These are phyloP conservation scores for Sebastolobus altivelis DNA, from an alignment of 2,797 vertebrate genomes.

Conservation along the genomic window DNA sequence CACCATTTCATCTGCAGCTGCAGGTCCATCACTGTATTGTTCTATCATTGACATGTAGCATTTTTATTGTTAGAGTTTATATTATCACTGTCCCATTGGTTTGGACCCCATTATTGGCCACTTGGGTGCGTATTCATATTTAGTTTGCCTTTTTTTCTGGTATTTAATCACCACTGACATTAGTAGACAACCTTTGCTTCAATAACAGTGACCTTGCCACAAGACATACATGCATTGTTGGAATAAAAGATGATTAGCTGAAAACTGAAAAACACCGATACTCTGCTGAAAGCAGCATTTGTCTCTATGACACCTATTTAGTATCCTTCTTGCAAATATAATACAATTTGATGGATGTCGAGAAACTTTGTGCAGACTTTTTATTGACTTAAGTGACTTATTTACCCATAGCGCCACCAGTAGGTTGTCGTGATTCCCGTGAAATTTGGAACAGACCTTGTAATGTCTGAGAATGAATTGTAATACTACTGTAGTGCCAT, in stretches of 20 bases:
- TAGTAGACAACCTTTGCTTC: background rate
- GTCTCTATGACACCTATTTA: no score
- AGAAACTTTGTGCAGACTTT: no score
- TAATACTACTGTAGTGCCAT: background rate
- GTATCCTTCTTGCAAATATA: no score
- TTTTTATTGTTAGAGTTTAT: conserved; percentile 14
- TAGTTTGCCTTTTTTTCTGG: background rate
- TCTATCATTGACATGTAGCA: conserved; percentile 3
- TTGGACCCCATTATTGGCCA: background rate
- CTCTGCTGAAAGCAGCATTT: background rate
- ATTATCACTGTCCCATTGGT: background rate
- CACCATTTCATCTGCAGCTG: conserved; percentile 40
- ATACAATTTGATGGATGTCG: no score
- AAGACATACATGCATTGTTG: background rate
- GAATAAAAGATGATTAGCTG: background rate
- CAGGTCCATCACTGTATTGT: background rate
- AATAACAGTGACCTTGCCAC: background rate
- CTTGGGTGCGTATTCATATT: background rate
- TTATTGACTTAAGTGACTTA: no score
- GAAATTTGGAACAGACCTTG: background rate
- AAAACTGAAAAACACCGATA: background rate
- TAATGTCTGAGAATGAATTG: background rate
- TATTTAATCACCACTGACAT: background rate
- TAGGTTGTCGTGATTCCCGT: background rate
- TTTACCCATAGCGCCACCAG: no score